These are phyloP conservation scores for Mugil cephalus DNA, from an alignment of 2,113 vertebrate species.

Conservation along the genomic window DNA sequence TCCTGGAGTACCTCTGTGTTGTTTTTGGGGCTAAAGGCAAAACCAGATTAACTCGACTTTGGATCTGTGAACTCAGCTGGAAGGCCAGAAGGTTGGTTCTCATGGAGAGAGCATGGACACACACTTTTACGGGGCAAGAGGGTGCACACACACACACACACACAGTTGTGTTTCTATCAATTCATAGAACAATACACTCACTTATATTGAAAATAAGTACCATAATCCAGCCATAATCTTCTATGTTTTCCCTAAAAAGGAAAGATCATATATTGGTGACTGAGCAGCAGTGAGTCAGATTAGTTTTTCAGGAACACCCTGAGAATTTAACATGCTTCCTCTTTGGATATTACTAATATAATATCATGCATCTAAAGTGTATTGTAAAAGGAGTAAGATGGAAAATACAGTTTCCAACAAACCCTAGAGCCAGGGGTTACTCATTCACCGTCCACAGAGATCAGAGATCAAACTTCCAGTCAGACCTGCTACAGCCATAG, in stretches of 20 bases:
- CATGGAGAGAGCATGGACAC: constrained; percentile 66
- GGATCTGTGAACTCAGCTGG: constrained; percentile 83
- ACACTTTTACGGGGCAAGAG: constrained; percentile 2
- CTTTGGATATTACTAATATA: too few relatives aligned
- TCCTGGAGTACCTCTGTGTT: constrained; percentile 79
- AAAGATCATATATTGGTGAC: too few relatives aligned
- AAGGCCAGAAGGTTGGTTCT: constrained; percentile 77
- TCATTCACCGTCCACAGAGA: too few relatives aligned
- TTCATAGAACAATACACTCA: neutral
- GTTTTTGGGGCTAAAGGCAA: constrained; percentile 81
- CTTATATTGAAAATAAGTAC: neutral
- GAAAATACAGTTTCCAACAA: too few relatives aligned
- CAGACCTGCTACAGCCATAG: neutral
- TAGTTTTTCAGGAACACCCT: too few relatives aligned
- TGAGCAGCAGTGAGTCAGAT: too few relatives aligned
- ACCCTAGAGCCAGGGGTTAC: too few relatives aligned
- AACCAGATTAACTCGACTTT: constrained; percentile 81
- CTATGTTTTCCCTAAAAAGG: too few relatives aligned
- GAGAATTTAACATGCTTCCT: too few relatives aligned
- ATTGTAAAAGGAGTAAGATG: too few relatives aligned
- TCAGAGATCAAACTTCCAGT: neutral
- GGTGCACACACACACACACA: constrained; percentile 16
- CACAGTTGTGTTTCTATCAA: neutral
- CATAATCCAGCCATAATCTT: neutral
- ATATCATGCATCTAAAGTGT: too few relatives aligned